Percentiles rank a stretch among this genome's conserved stretches.
These are phyloP conservation scores for Margarornis squamiger DNA, from an alignment of 2,797 vertebrate genomes.

Conservation along the genomic window DNA sequence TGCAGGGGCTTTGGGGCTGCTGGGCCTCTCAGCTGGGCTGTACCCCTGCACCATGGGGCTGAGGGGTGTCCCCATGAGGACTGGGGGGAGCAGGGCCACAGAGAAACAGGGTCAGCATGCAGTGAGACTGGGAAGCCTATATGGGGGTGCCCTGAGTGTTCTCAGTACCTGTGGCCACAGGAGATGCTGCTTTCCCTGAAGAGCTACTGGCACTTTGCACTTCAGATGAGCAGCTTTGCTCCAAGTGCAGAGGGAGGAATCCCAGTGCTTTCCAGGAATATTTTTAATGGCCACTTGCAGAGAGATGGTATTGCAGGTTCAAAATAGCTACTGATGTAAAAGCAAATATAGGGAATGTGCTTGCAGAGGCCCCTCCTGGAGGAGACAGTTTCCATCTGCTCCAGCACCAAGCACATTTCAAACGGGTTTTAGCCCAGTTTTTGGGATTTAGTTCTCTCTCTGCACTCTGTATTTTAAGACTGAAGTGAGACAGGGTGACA, in stretches of 20 bases:
- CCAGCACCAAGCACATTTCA: neutral
- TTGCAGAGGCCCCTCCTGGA: neutral
- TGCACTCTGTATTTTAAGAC: neutral
- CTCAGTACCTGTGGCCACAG: rapidly evolving
- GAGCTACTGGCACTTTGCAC: neutral
- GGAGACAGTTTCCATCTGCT: constrained; percentile 45
- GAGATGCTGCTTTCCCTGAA: rapidly evolving
- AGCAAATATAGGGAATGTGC: constrained; percentile 9
- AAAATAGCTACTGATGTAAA: constrained; percentile 41
- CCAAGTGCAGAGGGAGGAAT: neutral
- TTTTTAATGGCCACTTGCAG: constrained; percentile 12
- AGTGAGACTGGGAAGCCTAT: neutral
- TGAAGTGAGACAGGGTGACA: neutral
- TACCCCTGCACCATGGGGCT: neutral
- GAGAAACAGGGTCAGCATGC: rapidly evolving
- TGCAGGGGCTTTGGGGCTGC: neutral
- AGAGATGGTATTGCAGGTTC: constrained; percentile 1
- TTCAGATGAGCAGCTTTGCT: neutral
- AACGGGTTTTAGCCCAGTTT: neutral
- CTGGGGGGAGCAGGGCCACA: rapidly evolving
- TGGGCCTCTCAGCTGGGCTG: rapidly evolving
- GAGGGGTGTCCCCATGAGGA: neutral
- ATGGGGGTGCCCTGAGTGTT: rapidly evolving
- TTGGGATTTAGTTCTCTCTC: neutral
- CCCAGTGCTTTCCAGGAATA: neutral